Base-by-base conservation (phyloP, 2,113 vertebrate species). In the Strix uralensis region DNA sequence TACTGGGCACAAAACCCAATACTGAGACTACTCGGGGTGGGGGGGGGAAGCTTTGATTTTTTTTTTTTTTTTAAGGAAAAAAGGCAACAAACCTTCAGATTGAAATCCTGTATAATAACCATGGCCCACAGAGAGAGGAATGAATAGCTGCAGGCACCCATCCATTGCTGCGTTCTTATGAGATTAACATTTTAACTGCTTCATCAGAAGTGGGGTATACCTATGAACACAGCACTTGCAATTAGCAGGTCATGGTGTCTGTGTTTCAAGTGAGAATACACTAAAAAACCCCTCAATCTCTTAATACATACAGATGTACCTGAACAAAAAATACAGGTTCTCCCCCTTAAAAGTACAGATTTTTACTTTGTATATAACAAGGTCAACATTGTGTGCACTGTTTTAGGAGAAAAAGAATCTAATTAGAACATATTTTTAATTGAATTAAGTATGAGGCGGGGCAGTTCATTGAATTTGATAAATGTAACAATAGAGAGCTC, bases 381-480 rank as follows among this genome's bases (percentile, higher is more conserved):
- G 62, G 40, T 81, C 61, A 72, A 61, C 29, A 42, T 23, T 17
- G 32, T 14, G 8, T 27, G 36, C 8, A 2, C 23, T 86, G 32
- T 27, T 90, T 61, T 79, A 59, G 52, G n/a, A 92, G 49, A 65
- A 81, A 88, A 96, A 72, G 2, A 38, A 90, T 23, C 49, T 88
- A 81, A 92, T 86, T 67, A 59, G 46, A 81, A 65, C 10, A 11
- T 47, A 25, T 23, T 82, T 92, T 86, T 54, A 22, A 67, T 32
- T 65, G 21, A 88, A 80, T 72, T 70, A 85, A 81, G 23, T 46
- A 32, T 22, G 3, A 75, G 49, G 32, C 54, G 84, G 25, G 44
- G 57, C 15, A 88, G 49, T 74, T 86, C 13, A 55, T 78, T 81
- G 94, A 74, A 88, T 71, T 81, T 55, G 61, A 81, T 66, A 81